Conservation (phyloP, 2,888 invertebrate species). For the Gymnocheta viridis region DNA sequence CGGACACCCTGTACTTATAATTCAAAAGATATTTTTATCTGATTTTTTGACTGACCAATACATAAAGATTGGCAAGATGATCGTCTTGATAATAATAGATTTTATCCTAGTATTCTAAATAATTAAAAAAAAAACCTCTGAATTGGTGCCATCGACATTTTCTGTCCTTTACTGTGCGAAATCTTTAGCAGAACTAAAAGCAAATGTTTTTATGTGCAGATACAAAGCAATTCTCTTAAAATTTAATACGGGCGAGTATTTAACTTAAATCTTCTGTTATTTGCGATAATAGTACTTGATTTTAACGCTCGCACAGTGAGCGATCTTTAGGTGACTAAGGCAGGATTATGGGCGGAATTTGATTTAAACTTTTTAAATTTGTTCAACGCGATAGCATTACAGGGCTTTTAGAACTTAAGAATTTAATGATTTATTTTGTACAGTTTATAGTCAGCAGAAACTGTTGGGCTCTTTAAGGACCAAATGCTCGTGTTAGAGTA, state of each 20-base stretch:
- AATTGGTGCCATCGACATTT: too few relatives aligned
- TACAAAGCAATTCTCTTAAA: not conserved
- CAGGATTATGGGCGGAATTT: not conserved
- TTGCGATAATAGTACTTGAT: not conserved
- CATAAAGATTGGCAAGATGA: too few relatives aligned
- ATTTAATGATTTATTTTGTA: too few relatives aligned
- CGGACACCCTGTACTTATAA: too few relatives aligned
- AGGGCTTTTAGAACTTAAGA: rapidly evolving
- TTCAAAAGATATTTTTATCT: too few relatives aligned
- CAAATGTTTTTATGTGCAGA: not conserved
- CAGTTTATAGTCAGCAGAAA: too few relatives aligned
- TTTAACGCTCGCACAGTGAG: not conserved
- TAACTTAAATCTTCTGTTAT: not conserved
- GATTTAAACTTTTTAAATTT: not conserved
- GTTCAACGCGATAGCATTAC: too few relatives aligned
- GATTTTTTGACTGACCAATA: too few relatives aligned
- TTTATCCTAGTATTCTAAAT: too few relatives aligned
- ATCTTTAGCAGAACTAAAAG: not conserved
- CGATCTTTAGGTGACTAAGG: not conserved
- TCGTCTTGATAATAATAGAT: too few relatives aligned
- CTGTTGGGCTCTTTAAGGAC: too few relatives aligned
- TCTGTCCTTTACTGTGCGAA: not conserved
- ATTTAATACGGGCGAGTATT: not conserved
- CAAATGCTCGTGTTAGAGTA: too few relatives aligned
- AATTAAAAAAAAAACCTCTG: not conserved